Evolutionary conservation across 2,797 vertebrate species (phyloP).

Genomic region (Bovichtus variegatus): DNA sequence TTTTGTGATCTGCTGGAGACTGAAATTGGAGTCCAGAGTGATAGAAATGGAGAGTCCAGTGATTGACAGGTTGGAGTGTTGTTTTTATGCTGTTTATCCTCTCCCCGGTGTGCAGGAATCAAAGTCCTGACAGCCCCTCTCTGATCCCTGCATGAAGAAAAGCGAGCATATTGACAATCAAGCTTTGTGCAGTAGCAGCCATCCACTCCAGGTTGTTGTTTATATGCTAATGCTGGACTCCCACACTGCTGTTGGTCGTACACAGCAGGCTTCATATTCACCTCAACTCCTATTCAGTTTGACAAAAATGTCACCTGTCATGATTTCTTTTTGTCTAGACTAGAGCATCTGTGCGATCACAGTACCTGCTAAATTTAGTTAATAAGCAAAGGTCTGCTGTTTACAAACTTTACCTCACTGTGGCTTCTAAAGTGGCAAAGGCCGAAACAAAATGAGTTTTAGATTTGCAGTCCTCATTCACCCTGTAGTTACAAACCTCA

Average conservation of each 20-base stretch:
- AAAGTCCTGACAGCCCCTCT: slow-evolving; percentile 70
- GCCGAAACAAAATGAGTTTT: slow-evolving; percentile 41
- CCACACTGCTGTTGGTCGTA: slow-evolving; percentile 2
- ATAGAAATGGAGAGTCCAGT: slow-evolving; percentile 37
- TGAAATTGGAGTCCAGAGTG: slow-evolving; percentile 44
- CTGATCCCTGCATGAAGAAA: slow-evolving; percentile 77
- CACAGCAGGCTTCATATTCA: slow-evolving; percentile 38
- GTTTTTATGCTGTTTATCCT: slow-evolving; percentile 74
- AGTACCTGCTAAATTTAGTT: slow-evolving; percentile 26
- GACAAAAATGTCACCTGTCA: slow-evolving; percentile 41
- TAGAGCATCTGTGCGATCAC: slow-evolving; percentile 4
- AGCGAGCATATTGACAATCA: slow-evolving; percentile 73
- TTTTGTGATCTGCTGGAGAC: slow-evolving; percentile 23
- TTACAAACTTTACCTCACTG: slow-evolving; percentile 30
- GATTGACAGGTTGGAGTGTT: slow-evolving; percentile 65
- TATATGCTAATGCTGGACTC: slow-evolving; percentile 73
- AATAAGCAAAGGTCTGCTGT: slow-evolving; percentile 29
- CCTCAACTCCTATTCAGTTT: slow-evolving; percentile 32
- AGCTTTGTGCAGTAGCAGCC: slow-evolving; percentile 53
- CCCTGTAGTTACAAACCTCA: slow-evolving; percentile 47
- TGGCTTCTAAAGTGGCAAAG: slow-evolving; percentile 23
- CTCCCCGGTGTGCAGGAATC: slow-evolving; percentile 65
- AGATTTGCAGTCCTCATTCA: slow-evolving; percentile 54
- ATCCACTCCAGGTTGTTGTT: slow-evolving; percentile 61
- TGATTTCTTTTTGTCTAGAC: slow-evolving; percentile 36